Percentiles rank a stretch among this genome's conserved stretches.
These are phyloP conservation scores for Cygnus buccinator DNA, from an alignment of 2,113 vertebrate species.

Conservation along the genomic window DNA sequence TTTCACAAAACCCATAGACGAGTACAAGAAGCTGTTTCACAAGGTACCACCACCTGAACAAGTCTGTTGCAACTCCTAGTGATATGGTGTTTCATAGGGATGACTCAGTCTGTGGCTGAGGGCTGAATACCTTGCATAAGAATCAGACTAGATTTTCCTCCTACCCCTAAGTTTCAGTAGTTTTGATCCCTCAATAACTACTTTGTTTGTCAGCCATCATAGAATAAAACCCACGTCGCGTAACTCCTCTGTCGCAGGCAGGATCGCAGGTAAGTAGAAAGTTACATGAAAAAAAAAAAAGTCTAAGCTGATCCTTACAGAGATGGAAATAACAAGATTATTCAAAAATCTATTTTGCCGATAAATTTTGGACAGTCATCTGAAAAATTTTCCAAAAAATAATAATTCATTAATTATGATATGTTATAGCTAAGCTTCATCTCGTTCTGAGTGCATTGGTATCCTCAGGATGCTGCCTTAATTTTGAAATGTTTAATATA, in stretches of 20 bases:
- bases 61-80: not conserved
- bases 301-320: not conserved
- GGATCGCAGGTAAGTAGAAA: not conserved
- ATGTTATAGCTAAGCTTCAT: not conserved
- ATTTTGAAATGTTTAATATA: not conserved
- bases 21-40: not conserved
- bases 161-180: not conserved
- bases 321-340: not conserved
- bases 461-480: not conserved
- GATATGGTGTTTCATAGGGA: not conserved
- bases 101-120: not conserved
- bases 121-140: not conserved
- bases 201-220: not conserved
- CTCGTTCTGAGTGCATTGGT: not conserved
- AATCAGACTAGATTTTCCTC: not conserved
- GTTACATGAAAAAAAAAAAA: not conserved
- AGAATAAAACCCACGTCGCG: not conserved
- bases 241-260: not conserved
- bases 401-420: not conserved
- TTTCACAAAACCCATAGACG: not conserved
- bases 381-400: not conserved
- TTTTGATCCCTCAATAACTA: not conserved
- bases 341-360: not conserved
- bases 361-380: not conserved
- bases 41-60: not conserved